Evolutionary conservation across 2,888 invertebrate species (phyloP).

Genomic region (Troglohyphantes excavatus): DNA sequence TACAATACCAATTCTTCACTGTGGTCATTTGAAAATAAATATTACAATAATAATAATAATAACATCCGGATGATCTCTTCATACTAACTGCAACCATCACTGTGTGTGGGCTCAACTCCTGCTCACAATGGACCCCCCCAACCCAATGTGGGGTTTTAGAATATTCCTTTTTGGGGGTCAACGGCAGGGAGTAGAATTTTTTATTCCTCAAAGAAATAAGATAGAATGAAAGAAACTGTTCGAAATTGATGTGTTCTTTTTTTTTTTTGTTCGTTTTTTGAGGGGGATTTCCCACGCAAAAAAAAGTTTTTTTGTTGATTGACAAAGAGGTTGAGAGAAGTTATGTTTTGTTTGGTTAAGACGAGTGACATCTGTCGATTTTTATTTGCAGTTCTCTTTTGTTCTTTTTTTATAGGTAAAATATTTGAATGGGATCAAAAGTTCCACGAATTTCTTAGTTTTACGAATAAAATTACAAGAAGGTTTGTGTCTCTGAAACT

Average conservation of each 20-base stretch:
- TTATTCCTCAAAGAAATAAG: not conserved
- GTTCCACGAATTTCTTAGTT: too few species aligned
- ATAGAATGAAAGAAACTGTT: not conserved
- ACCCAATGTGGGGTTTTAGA: constrained; percentile 1
- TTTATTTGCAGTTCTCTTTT: too few species aligned
- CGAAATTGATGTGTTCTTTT: not conserved
- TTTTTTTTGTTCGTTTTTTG: not conserved
- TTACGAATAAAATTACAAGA: too few species aligned
- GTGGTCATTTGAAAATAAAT: too few species aligned
- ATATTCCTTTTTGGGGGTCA: not conserved
- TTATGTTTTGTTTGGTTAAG: not conserved
- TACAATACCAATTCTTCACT: too few species aligned
- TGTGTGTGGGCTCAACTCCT: not conserved
- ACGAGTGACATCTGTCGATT: too few species aligned
- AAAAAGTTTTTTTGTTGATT: not conserved
- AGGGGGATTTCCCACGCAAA: not conserved
- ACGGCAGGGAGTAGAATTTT: not conserved
- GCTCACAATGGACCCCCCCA: not conserved
- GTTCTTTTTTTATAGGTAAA: too few species aligned
- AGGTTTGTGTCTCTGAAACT: too few species aligned
- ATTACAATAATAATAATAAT: not conserved
- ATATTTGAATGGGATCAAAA: too few species aligned
- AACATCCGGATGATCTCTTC: not conserved
- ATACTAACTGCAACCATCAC: not conserved
- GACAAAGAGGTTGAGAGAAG: not conserved